phyloP scores from a whole-genome alignment of 23 tunicate genomes.

The Diplosoma virens region DNA sequence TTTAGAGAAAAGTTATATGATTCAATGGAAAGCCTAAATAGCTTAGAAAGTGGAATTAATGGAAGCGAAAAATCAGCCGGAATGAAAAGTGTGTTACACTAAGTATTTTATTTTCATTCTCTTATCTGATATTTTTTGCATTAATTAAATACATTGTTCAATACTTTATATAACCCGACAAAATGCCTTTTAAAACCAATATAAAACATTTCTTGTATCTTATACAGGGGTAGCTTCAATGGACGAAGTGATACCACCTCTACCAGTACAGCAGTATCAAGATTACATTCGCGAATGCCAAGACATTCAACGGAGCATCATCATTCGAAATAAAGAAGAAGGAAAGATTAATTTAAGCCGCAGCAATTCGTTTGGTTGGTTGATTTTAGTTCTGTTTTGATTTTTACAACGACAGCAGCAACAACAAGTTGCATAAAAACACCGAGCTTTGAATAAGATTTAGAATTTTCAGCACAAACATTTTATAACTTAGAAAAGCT shows the following conservation, averaged over 20 bases:
- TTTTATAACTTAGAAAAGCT: no score
- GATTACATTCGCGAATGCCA: conserved; percentile 68
- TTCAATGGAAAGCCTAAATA: conserved; percentile 83
- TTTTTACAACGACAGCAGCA: no score
- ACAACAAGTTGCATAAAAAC: no score
- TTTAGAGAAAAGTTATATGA: conserved; percentile 79
- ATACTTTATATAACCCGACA: no score
- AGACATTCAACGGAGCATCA: conserved; percentile 72
- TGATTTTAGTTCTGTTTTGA: no score
- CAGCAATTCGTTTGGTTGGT: conserved; percentile 66
- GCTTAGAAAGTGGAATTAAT: conserved; percentile 43
- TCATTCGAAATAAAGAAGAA: conserved; percentile 39
- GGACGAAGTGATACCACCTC: conserved; percentile 48
- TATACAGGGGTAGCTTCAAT: conserved; percentile 13
- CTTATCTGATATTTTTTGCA: background rate
- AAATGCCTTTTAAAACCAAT: background rate
- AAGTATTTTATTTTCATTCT: background rate
- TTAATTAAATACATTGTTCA: background rate
- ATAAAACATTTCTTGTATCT: background rate
- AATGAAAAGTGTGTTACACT: no score
- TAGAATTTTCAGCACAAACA: no score
- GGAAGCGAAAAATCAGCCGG: no score
- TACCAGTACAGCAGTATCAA: conserved; percentile 50
- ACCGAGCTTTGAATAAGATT: no score
- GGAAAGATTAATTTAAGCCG: conserved; percentile 47